Percentiles rank a stretch among this genome's conserved stretches.
phyloP scores from a whole-genome alignment of 64 coral and sea anemone genomes.

The Montipora foliosa region DNA sequence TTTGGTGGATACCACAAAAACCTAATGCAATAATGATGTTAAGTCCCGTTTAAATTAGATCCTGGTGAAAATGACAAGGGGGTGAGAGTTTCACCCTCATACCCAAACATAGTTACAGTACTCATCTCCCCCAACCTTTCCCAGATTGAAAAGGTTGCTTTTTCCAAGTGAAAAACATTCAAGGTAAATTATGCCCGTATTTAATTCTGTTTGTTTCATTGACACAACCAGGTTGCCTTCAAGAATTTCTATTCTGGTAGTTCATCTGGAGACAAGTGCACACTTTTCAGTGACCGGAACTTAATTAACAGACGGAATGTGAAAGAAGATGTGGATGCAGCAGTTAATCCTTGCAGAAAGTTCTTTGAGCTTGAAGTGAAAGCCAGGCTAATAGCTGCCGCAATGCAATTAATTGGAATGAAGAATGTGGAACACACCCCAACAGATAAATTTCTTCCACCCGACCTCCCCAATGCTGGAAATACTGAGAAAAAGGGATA shows the following conservation, averaged over 20 bases:
- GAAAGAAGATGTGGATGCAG: conserved; percentile 31
- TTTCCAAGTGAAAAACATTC: no score
- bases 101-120: no score
- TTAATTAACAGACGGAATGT: conserved; percentile 77
- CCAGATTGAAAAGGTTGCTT: no score
- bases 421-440: background rate
- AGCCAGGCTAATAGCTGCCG: conserved; percentile 58
- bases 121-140: no score
- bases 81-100: no score
- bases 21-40: no score
- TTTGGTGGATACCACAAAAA: no score
- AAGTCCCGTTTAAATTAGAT: no score
- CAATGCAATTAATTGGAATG: conserved; percentile 56
- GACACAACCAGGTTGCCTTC: background rate
- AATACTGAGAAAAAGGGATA: background rate
- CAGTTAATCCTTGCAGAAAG: conserved; percentile 38
- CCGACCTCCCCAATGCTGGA: background rate
- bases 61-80: no score
- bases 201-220: background rate
- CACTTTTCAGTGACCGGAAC: conserved; percentile 52
- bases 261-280: conserved; percentile 20
- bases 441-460: background rate
- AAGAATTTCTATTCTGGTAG: background rate
- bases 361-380: conserved; percentile 55
- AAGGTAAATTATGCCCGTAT: no score